A percentile compares a stretch with the other conserved stretches of the same genome.
Conservation (phyloP, 2,888 invertebrate genomes). For the Trimorus sp. region DNA sequence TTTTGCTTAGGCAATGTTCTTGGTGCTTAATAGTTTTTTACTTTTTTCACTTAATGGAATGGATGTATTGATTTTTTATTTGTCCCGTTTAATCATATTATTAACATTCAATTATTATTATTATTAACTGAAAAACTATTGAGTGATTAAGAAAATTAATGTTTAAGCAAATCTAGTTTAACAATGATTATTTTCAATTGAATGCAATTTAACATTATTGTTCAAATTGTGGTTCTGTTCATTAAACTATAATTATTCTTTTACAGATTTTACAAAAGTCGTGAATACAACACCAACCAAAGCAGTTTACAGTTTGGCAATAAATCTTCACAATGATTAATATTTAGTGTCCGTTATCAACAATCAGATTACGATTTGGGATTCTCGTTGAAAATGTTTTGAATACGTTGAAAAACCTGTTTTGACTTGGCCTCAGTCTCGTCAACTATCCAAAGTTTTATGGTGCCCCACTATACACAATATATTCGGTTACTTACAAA, state of each 20-base stretch:
- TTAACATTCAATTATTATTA: too few relatives aligned
- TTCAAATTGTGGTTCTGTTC: not conserved
- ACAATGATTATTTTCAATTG: too few relatives aligned
- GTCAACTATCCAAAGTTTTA: conserved; percentile 88
- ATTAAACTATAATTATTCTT: not conserved
- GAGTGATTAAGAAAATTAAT: too few relatives aligned
- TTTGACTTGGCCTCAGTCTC: conserved; percentile 86
- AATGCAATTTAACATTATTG: too few relatives aligned
- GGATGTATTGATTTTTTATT: too few relatives aligned
- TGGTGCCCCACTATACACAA: conserved; percentile 96
- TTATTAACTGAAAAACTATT: too few relatives aligned
- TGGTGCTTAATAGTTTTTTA: too few relatives aligned
- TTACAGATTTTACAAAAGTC: conserved; percentile 87
- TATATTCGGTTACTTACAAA: conserved; percentile 90
- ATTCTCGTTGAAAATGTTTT: too few relatives aligned
- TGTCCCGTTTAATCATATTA: too few relatives aligned
- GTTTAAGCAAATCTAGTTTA: too few relatives aligned
- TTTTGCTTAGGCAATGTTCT: too few relatives aligned
- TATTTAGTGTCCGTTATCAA: conserved; percentile 93
- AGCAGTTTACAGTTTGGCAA: conserved; percentile 91
- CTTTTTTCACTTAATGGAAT: too few relatives aligned
- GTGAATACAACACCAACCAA: conserved; percentile 88
- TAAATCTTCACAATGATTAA: conserved; percentile 90
- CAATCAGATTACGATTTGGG: conserved; percentile 93
- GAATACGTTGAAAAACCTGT: conserved; percentile 92